Base-by-base conservation (phyloP, 2,888 invertebrate species). In the Apamea monoglypha region DNA sequence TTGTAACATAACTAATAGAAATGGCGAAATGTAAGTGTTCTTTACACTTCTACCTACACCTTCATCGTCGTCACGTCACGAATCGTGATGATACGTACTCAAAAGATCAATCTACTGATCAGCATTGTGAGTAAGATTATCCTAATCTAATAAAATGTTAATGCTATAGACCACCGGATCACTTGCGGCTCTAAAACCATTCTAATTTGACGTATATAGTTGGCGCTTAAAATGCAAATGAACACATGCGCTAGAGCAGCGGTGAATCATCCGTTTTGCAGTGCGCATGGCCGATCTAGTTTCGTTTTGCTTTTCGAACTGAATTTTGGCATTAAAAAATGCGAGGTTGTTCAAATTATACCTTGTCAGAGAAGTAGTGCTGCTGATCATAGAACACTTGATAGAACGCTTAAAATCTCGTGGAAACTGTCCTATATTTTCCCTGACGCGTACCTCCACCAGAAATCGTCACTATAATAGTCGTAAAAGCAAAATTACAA, bases 201-300 rank as follows among this genome's bases (percentile, higher is more conserved):
- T 72, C 69, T 74, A 69, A 75, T 78, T 74, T 72, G 76, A 81
- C 68, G 69, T 79, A 64, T 77, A 78, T 77, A 75, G 88, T 75
- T 85, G 77, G 81, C 75, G 85, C 76, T 85, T 85, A 81, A 87
- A 85, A 87, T 87, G 88, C 81, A 87, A 84, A 87, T 87, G 76
- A 84, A 81, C 81, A 75, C 74, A 80, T 87, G 81, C 81, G 63
- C 68, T 66, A 59, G 81, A 76, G 74, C 85, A 77, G 59, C 59
- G 66, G 85, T 85, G 85, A 85, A 76, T 85, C 88, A 85, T 87
- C 47, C 66, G 63, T 72, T 76, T 74, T 72, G 76, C 88, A 69
- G 70, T 73, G 66, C 10, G 61, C 66, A 77, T 59, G 61, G 25
- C 56, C 50, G 8, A 56, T 71, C 53, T 84, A 72, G 75, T 59